Evolutionary conservation across 2,888 invertebrate genomes (phyloP).

Genomic region (Thumatha senex): DNA sequence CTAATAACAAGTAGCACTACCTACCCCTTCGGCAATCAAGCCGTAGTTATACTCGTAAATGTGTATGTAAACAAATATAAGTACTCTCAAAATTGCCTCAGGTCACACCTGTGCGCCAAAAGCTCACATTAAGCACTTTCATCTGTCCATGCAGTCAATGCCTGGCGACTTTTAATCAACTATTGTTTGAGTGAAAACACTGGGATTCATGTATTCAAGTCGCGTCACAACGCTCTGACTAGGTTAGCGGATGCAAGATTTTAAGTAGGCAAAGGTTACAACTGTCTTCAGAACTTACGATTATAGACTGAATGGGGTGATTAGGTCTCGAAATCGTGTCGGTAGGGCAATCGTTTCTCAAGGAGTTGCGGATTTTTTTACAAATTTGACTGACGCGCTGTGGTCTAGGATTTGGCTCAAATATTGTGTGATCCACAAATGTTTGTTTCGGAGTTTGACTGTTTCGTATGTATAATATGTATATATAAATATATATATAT

Average conservation of each 20-base stretch:
- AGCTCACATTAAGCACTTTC: constrained; percentile 2
- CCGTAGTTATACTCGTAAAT: neutral
- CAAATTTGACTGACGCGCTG: no score
- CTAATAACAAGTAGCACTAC: no score
- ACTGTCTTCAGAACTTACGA: constrained; percentile 1
- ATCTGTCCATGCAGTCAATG: constrained; percentile 9
- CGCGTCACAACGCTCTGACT: constrained; percentile 12
- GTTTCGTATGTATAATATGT: no score
- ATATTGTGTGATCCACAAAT: no score
- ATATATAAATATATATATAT: no score
- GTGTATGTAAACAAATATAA: neutral
- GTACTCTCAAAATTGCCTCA: neutral
- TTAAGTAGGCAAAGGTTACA: constrained; percentile 26
- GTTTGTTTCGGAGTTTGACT: no score
- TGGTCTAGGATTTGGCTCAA: no score
- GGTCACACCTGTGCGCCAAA: neutral
- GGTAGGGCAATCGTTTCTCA: neutral
- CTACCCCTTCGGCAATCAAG: neutral
- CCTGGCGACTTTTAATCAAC: constrained; percentile 30
- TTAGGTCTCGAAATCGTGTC: neutral
- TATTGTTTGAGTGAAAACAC: constrained; percentile 32
- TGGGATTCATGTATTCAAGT: constrained; percentile 9
- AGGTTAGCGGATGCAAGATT: constrained; percentile 26
- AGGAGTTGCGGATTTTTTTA: no score
- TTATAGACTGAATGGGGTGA: constrained; percentile 1